Base-by-base conservation (phyloP, 2,888 invertebrate species). In the Ferrisia virgata region DNA sequence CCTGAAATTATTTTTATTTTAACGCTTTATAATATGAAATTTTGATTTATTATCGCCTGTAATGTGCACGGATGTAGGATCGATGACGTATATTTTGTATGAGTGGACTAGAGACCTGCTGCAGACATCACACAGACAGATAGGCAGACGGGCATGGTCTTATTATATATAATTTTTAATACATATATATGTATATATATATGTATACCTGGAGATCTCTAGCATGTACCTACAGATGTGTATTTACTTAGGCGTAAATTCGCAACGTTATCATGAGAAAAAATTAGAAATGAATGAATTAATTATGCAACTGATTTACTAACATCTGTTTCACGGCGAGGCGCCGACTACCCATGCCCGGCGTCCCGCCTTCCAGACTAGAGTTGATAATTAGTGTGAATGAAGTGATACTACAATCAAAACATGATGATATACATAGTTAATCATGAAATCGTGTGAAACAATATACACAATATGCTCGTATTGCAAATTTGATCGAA, bases 401-500 rank as follows among this genome's bases (percentile, higher is more conserved):
- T 72, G 72, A 72, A 72, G 72, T 72, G 72, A 72, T 72, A 72
- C 72, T 72, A 72, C 72, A 72, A 72, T 72, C 33, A 33, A 33
- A 72, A 72, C 72, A 33, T 72, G 72, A 72, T 72, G 72, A 72
- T 72, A 72, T 33, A 72, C 72, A 72, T 72, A 72, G 72, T 72
- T 72, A 72, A 72, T 72, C 72, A 72, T 72, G 72, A 72, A 72
- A 33, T 72, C 72, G 72, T 72, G 72, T 72, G 72, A 72, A 72
- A 72, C 72, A 72, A 72, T 72, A 33, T n/a, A 31, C 33, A 33
- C 72, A 72, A 33, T 72, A 33, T 72, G 33, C n/a, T 33, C 72
- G 31, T 72, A 72, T 72, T 72, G 72, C 72, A 72, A 72, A 72
- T 72, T 72, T 33, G 72, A 72, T 72, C 72, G 72, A 33, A 72